A percentile compares a stretch with the other conserved stretches of the same genome.
These are phyloP conservation scores for Brachyistius frenatus DNA, from an alignment of 2,113 vertebrate species.

Conservation along the genomic window DNA sequence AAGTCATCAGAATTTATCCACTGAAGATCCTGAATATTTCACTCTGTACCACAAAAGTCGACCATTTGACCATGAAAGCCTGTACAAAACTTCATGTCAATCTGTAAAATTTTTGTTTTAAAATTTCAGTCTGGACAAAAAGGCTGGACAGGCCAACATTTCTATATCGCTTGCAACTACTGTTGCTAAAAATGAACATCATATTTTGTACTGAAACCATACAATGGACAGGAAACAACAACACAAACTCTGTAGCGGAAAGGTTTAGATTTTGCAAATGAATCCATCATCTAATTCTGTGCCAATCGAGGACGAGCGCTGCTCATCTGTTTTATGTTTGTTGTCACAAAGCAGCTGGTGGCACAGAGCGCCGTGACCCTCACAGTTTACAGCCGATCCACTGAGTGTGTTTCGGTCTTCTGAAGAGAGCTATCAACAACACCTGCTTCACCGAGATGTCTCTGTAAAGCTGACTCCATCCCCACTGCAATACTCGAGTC, in stretches of 20 bases:
- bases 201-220: background rate
- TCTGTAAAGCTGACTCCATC: slow-evolving; percentile 53
- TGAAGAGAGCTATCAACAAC: slow-evolving; percentile 59
- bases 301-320: slow-evolving; percentile 9
- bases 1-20: background rate
- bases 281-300: slow-evolving; percentile 15
- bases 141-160: too few relatives aligned
- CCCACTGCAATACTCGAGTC: slow-evolving; percentile 11
- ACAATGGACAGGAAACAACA: background rate
- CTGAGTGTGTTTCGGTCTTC: slow-evolving; percentile 37
- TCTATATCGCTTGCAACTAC: too few relatives aligned
- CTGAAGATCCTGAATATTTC: too few relatives aligned
- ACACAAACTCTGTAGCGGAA: background rate
- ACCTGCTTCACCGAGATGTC: slow-evolving; percentile 50
- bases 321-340: slow-evolving; percentile 12
- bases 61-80: background rate
- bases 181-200: background rate
- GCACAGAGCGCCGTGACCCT: background rate
- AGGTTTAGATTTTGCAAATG: background rate
- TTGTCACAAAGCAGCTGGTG: slow-evolving; percentile 3
- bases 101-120: background rate
- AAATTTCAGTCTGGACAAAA: too few relatives aligned
- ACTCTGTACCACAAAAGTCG: too few relatives aligned
- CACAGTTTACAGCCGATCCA: slow-evolving; percentile 39
- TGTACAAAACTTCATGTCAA: background rate